phyloP scores from a whole-genome alignment of 2,888 invertebrate species.

The Mystacides longicornis region DNA sequence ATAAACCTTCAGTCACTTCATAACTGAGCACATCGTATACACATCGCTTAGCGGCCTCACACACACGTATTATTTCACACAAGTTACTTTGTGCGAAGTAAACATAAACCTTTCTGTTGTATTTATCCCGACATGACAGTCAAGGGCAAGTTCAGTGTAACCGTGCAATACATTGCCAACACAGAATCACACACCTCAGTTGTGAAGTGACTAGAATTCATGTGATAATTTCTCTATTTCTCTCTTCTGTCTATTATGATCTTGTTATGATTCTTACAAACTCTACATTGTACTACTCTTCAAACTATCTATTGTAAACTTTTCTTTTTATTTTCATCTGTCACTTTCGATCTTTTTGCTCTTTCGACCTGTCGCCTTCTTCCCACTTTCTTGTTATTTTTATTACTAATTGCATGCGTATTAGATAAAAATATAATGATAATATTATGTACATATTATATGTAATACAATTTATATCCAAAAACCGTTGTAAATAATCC shows the following conservation, averaged over 20 bases:
- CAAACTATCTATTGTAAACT: constrained; percentile 38
- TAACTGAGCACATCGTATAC: constrained; percentile 25
- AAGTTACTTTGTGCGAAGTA: no score
- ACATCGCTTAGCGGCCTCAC: constrained; percentile 14
- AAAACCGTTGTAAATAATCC: constrained; percentile 14
- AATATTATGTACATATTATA: neutral
- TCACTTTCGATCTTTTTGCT: constrained; percentile 22
- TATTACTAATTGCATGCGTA: constrained; percentile 24
- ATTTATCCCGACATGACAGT: no score
- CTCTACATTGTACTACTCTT: constrained; percentile 24
- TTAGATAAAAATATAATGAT: constrained; percentile 6
- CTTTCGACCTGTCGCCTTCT: constrained; percentile 27
- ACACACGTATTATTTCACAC: no score
- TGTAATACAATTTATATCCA: constrained; percentile 12
- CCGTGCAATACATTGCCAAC: constrained; percentile 15
- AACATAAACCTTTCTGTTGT: no score
- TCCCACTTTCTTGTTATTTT: constrained; percentile 23
- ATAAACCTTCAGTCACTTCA: constrained; percentile 23
- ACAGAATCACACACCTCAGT: constrained; percentile 27
- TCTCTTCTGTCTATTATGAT: constrained; percentile 20
- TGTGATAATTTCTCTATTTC: constrained; percentile 22
- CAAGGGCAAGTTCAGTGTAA: neutral
- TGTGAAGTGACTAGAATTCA: constrained; percentile 25
- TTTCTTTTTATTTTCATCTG: constrained; percentile 33
- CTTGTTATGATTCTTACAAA: constrained; percentile 18